Base-by-base conservation (phyloP, 2,888 invertebrate genomes). In the Sepioteuthis lessoniana region DNA sequence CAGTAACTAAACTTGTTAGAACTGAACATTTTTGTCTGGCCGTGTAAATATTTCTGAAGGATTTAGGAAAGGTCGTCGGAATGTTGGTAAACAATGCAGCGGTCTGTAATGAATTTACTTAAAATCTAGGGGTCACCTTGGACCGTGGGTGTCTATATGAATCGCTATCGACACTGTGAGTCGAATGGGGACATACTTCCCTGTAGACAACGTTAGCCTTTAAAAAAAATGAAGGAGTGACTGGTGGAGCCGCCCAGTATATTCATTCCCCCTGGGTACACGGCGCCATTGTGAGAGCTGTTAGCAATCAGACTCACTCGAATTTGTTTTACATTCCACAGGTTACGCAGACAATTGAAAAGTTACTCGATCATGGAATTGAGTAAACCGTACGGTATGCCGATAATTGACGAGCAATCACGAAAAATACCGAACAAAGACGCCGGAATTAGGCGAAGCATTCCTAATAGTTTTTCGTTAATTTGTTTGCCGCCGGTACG, bases 331-430 rank as follows among this genome's bases (percentile, higher is more conserved):
- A 76, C 76, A 76, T n/a, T 76, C 76, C n/a, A 76, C n/a, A 21
- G n/a, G 76, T 76, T 76, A 76, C 16, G 76, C 13, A 35, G 76
- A 76, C 76, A 76, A 76, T 76, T 76, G 76, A 76, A 76, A 76
- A 76, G n/a, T 76, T 76, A 76, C n/a, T 76, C 76, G 76, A 76
- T 76, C n/a, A 76, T n/a, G 19, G 76, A 76, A 76, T 76, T 76
- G n/a, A n/a, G 16, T 76, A 76, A 76, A n/a, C 76, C 16, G 21
- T 16, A 76, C n/a, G 16, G 76, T n/a, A 76, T n/a, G 76, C n/a
- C n/a, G n/a, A 19, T 76, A 76, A 76, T 76, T 76, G 76, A 76
- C 76, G 76, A 76, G 76, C n/a, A 76, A 76, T 76, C 76, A 76
- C 76, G 76, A 76, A 76, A 76, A n/a, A 76, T 16, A 76, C 76